Conservation (phyloP, 2,797 vertebrate genomes). For the Tauraco hartlaubi region DNA sequence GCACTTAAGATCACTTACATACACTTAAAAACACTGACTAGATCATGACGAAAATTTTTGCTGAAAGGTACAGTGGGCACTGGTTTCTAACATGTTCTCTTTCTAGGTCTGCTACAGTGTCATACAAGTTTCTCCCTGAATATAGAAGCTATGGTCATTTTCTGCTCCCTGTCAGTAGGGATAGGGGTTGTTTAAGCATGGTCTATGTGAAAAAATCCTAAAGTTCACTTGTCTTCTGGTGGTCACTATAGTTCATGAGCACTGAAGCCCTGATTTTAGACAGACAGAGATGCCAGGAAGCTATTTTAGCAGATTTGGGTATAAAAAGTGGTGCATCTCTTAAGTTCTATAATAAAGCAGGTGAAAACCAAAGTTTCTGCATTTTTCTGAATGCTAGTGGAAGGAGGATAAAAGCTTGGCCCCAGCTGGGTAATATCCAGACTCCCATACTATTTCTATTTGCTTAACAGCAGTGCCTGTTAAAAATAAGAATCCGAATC, state of each 20-base stretch:
- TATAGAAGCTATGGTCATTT: neutral
- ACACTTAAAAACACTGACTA: neutral
- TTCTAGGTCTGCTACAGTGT: neutral
- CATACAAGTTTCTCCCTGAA: neutral
- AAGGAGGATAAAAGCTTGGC: neutral
- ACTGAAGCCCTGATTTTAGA: neutral
- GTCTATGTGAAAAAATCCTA: neutral
- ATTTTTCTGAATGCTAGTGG: neutral
- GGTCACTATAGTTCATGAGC: neutral
- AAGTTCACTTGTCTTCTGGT: neutral
- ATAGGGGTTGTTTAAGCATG: neutral
- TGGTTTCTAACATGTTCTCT: neutral
- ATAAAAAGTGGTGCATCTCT: neutral
- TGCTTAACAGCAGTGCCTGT: neutral
- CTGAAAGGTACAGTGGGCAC: neutral
- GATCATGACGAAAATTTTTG: neutral
- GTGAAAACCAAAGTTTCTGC: neutral
- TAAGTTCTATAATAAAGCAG: neutral
- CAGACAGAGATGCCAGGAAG: neutral
- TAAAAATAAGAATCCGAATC: neutral
- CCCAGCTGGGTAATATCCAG: neutral
- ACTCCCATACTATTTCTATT: neutral
- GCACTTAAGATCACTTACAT: neutral
- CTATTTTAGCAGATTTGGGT: neutral
- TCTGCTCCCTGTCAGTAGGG: neutral